Evolutionary conservation across 1,140 invertebrate species (phyloP).

Genomic region (Drosophila kohkoa): DNA sequence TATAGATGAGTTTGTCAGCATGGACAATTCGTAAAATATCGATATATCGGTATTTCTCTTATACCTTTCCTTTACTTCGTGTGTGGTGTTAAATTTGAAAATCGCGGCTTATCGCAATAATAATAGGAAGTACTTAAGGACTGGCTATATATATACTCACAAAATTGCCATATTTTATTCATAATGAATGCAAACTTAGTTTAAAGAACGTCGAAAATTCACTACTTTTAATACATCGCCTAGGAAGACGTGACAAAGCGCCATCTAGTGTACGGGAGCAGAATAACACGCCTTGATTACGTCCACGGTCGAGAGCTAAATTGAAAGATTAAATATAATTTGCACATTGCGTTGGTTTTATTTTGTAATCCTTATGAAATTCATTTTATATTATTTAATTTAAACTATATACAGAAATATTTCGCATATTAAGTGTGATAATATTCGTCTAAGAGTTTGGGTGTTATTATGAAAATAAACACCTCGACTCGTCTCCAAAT

Average conservation of each 20-base stretch:
- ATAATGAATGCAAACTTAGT: too few species aligned
- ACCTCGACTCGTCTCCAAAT: slow-evolving; percentile 1
- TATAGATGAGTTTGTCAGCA: background rate
- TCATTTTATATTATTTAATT: slow-evolving; percentile 21
- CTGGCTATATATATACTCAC: too few species aligned
- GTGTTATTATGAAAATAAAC: background rate
- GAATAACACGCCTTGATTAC: background rate
- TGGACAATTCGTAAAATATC: background rate
- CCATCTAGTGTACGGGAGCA: too few species aligned
- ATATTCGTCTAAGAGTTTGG: slow-evolving; percentile 1
- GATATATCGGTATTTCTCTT: background rate
- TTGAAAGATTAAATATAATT: background rate
- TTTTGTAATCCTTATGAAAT: slow-evolving; percentile 29
- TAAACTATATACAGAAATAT: slow-evolving; percentile 24
- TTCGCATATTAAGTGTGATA: slow-evolving; percentile 10
- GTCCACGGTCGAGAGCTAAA: background rate
- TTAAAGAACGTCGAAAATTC: too few species aligned
- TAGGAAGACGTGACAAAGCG: too few species aligned
- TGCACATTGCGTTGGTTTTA: slow-evolving; percentile 14
- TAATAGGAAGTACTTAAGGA: too few species aligned
- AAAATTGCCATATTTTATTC: too few species aligned
- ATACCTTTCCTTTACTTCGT: background rate
- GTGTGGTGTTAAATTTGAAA: too few species aligned
- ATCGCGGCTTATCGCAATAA: background rate
- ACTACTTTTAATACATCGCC: too few species aligned